Percentiles rank a stretch among this genome's conserved stretches.
Evolutionary conservation across 1,140 invertebrate species (phyloP).

Genomic region (Pissodes strobi): DNA sequence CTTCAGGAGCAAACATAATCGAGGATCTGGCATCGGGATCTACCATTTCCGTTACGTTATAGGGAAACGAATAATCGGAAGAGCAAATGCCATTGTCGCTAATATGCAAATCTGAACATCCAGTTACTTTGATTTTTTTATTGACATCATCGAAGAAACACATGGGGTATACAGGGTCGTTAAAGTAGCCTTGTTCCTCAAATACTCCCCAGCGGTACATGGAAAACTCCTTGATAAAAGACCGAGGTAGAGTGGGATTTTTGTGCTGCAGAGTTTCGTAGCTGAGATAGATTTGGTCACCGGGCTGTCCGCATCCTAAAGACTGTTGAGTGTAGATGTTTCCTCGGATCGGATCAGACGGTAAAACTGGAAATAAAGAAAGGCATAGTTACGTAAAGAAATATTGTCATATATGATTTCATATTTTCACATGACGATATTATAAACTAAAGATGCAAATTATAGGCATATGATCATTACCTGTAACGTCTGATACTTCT

Average conservation of each 20-base stretch:
- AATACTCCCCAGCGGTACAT: slow-evolving; percentile 74
- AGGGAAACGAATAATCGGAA: slow-evolving; percentile 37
- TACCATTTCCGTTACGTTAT: slow-evolving; percentile 54
- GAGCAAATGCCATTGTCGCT: slow-evolving; percentile 58
- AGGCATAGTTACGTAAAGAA: neutral
- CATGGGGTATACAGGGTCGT: slow-evolving; percentile 64
- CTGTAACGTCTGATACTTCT: slow-evolving; percentile 59
- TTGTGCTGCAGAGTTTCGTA: slow-evolving; percentile 50
- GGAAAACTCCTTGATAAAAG: slow-evolving; percentile 67
- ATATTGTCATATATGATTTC: too few species aligned
- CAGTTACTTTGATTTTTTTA: slow-evolving; percentile 55
- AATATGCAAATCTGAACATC: slow-evolving; percentile 59
- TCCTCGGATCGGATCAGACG: slow-evolving; percentile 60
- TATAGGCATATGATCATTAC: too few species aligned
- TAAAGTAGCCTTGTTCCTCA: slow-evolving; percentile 66
- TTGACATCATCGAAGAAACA: slow-evolving; percentile 58
- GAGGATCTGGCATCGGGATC: slow-evolving; percentile 60
- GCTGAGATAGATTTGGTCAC: slow-evolving; percentile 64
- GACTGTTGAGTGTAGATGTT: slow-evolving; percentile 65
- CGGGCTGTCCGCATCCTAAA: slow-evolving; percentile 61
- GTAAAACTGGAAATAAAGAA: slow-evolving; percentile 53
- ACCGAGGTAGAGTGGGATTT: slow-evolving; percentile 47
- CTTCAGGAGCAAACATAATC: slow-evolving; percentile 61
- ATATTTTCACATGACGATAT: too few species aligned
- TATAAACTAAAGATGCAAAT: too few species aligned